Conservation (phyloP, 2,113 vertebrate genomes). For the Actenoides lindsayi region DNA sequence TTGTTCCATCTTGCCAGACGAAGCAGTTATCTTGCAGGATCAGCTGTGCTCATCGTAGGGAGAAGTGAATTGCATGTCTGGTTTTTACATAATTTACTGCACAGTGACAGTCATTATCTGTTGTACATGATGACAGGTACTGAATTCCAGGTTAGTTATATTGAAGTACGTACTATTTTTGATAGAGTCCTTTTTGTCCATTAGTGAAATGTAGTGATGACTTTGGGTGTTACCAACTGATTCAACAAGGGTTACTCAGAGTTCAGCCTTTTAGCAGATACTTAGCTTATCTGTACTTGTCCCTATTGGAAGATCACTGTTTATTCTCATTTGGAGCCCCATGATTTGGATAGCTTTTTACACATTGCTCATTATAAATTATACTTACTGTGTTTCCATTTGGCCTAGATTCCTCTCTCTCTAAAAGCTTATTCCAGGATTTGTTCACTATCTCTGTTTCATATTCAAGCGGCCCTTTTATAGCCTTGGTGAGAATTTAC, state of each 20-base stretch:
- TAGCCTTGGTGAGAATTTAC: constrained; percentile 58
- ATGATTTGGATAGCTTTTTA: constrained; percentile 55
- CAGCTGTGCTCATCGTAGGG: neutral
- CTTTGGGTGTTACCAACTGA: constrained; percentile 38
- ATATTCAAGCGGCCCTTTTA: constrained; percentile 40
- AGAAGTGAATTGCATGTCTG: neutral
- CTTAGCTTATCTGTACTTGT: constrained; percentile 69
- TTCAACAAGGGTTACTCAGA: constrained; percentile 54
- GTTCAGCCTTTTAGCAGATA: constrained; percentile 72
- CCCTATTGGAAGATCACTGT: constrained; percentile 56
- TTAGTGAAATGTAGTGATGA: neutral
- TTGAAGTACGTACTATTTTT: neutral
- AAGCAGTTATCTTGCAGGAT: neutral
- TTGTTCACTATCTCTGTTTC: constrained; percentile 53
- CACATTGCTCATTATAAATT: constrained; percentile 59
- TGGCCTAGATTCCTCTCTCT: constrained; percentile 42
- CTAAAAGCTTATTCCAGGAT: constrained; percentile 52
- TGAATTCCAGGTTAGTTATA: neutral
- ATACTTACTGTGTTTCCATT: constrained; percentile 47
- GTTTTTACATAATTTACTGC: neutral
- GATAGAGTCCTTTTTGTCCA: neutral
- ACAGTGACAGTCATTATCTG: neutral
- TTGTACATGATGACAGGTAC: neutral
- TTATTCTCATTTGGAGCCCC: constrained; percentile 58
- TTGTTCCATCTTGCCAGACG: neutral